Conservation (phyloP, 2,888 invertebrate genomes). For the Hedya salicella region DNA sequence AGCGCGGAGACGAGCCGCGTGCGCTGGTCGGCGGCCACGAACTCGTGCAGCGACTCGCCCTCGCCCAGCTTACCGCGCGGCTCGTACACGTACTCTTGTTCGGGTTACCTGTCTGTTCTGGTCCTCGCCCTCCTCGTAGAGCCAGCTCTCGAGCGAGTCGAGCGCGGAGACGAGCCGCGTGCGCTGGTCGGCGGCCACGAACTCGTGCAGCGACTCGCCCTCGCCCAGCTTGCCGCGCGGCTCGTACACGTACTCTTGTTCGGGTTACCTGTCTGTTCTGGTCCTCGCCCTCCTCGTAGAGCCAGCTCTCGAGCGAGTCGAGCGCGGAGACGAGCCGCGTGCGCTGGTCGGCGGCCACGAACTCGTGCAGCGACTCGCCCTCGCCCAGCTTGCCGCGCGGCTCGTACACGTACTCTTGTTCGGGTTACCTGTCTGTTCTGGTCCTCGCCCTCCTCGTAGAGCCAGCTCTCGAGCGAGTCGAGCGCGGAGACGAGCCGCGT, state of each 20-base stretch:
- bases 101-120: not conserved
- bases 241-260: not conserved
- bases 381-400: not conserved
- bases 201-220: slow-evolving; percentile 6
- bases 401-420: too few species aligned
- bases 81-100: too few species aligned
- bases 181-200: slow-evolving; percentile 1
- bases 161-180: slow-evolving; percentile 2
- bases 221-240: not conserved
- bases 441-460: slow-evolving; percentile 7
- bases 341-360: slow-evolving; percentile 3
- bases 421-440: not conserved
- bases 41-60: slow-evolving; percentile 2
- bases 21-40: slow-evolving; percentile 3
- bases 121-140: slow-evolving; percentile 9
- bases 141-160: slow-evolving; percentile 7
- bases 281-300: slow-evolving; percentile 7
- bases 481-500: slow-evolving; percentile 7
- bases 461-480: slow-evolving; percentile 5
- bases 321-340: slow-evolving; percentile 7
- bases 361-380: slow-evolving; percentile 7
- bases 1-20: slow-evolving; percentile 7
- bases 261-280: slow-evolving; percentile 2
- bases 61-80: too few species aligned
- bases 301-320: slow-evolving; percentile 5